Conservation (phyloP, 2,888 invertebrate genomes). For the Mythimna ferrago region DNA sequence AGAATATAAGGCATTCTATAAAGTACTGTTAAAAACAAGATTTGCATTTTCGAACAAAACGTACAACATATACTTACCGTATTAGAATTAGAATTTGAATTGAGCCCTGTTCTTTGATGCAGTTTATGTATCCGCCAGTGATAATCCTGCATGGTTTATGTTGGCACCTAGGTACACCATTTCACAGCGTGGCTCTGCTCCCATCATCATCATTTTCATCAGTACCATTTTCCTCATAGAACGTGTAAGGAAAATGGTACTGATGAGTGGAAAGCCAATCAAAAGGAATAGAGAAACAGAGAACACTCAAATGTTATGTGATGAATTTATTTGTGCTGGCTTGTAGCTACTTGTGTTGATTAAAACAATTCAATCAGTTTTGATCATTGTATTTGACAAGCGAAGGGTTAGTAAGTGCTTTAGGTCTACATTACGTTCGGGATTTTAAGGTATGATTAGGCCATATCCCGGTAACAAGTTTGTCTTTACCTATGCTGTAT, state of each 20-base stretch:
- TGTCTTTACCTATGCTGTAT: conserved; percentile 28
- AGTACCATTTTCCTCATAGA: not conserved
- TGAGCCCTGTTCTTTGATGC: not conserved
- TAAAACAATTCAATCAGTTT: conserved; percentile 58
- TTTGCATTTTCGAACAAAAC: not conserved
- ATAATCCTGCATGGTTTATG: not conserved
- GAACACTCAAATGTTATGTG: conserved; percentile 58
- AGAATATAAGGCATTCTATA: no score
- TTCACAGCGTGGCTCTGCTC: not conserved
- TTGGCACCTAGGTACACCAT: not conserved
- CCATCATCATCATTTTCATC: not conserved
- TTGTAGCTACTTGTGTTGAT: conserved; percentile 60
- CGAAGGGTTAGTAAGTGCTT: conserved; percentile 62
- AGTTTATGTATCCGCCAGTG: not conserved
- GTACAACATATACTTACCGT: not conserved
- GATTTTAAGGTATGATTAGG: conserved; percentile 51
- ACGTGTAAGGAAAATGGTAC: no score
- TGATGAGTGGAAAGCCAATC: not conserved
- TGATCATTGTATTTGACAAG: conserved; percentile 63
- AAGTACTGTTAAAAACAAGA: not conserved
- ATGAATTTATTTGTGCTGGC: conserved; percentile 68
- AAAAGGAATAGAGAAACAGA: conserved; percentile 20
- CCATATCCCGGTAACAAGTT: conserved; percentile 47
- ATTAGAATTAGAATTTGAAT: not conserved
- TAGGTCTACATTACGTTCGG: conserved; percentile 61